Conservation (phyloP, 2,113 vertebrate genomes). For the Zootoca vivipara region DNA sequence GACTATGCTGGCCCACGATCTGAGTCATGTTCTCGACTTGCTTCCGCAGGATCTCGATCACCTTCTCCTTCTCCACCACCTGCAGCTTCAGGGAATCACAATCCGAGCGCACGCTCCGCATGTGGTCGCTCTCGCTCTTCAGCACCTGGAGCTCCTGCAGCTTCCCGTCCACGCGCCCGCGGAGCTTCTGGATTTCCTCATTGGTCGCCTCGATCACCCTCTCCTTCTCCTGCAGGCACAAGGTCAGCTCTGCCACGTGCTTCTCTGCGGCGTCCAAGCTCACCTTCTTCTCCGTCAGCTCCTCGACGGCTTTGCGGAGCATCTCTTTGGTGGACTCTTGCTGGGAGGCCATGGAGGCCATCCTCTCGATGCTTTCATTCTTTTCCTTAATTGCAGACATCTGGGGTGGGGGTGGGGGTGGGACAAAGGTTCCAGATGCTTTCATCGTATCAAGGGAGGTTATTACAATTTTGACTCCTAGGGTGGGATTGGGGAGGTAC, state of each 20-base stretch:
- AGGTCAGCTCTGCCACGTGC: slow-evolving; percentile 33
- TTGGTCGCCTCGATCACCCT: slow-evolving; percentile 61
- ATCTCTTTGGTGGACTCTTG: slow-evolving; percentile 72
- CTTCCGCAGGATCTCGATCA: slow-evolving; percentile 66
- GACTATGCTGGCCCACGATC: slow-evolving; percentile 67
- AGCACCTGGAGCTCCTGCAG: slow-evolving; percentile 69
- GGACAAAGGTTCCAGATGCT: neutral
- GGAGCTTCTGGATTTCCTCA: slow-evolving; percentile 64
- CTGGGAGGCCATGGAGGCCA: slow-evolving; percentile 66
- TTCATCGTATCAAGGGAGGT: neutral
- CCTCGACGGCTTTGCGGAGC: slow-evolving; percentile 58
- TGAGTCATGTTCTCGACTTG: slow-evolving; percentile 74
- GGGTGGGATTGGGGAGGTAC: neutral
- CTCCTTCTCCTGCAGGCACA: slow-evolving; percentile 67
- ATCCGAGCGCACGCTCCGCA: slow-evolving; percentile 53
- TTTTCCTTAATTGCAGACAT: slow-evolving; percentile 70
- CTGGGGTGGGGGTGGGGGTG: no score
- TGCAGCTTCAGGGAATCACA: slow-evolving; percentile 69
- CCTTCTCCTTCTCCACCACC: slow-evolving; percentile 73
- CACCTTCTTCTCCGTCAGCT: slow-evolving; percentile 61
- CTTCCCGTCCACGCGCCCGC: slow-evolving; percentile 69
- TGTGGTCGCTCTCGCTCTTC: slow-evolving; percentile 64
- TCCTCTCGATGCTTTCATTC: slow-evolving; percentile 68
- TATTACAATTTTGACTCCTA: no score
- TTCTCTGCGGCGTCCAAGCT: slow-evolving; percentile 72